These are phyloP conservation scores for Kryptopterus vitreolus DNA, from an alignment of 2,797 vertebrate species.

Conservation along the genomic window DNA sequence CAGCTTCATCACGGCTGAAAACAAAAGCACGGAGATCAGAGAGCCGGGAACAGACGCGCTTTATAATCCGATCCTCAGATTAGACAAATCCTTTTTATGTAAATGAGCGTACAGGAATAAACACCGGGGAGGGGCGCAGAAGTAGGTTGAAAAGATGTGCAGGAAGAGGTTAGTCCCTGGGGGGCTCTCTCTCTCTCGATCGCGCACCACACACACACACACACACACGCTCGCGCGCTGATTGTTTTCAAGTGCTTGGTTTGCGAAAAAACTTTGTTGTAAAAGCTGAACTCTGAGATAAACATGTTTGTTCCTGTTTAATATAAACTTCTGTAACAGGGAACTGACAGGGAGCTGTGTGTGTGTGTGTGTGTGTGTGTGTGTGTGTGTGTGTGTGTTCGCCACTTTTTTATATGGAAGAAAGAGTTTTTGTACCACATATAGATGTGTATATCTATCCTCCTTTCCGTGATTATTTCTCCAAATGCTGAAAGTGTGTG, in stretches of 20 bases:
- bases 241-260: not conserved
- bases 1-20: not conserved
- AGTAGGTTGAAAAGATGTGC: not conserved
- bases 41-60: not conserved
- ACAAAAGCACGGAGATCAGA: not conserved
- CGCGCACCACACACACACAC: not conserved
- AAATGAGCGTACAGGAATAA: slow-evolving; percentile 13
- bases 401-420: not conserved
- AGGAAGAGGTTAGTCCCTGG: not conserved
- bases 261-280: not conserved
- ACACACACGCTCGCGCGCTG: not conserved
- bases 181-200: too few relatives aligned
- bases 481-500: too few relatives aligned
- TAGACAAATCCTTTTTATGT: slow-evolving; percentile 20
- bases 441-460: too few relatives aligned
- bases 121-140: not conserved
- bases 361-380: slow-evolving; percentile 19
- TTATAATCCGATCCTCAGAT: not conserved
- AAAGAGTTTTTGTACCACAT: too few relatives aligned
- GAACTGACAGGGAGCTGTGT: not conserved
- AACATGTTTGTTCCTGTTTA: not conserved
- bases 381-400: not conserved
- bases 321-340: too few relatives aligned
- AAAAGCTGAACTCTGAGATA: not conserved
- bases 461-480: too few relatives aligned